These are phyloP conservation scores for Aurelia sp. DNA, from an alignment of 30 jellyfish, hydroid and myxozoan genomes.

Conservation along the genomic window DNA sequence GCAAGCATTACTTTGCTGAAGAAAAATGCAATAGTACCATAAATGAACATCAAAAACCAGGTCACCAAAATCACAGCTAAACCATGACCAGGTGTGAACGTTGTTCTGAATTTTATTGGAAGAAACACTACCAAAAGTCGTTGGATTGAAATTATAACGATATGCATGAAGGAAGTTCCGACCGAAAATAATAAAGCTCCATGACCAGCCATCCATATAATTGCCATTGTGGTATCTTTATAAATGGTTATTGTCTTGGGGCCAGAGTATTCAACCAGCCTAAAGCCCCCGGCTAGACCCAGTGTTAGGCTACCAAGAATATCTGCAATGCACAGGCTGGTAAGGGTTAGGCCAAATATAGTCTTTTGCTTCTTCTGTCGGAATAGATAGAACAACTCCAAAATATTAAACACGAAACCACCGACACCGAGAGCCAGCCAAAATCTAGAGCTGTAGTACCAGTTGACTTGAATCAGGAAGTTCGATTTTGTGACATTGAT, in stretches of 20 bases:
- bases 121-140: slow-evolving; percentile 26
- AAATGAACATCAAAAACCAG: slow-evolving; percentile 9
- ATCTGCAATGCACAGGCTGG: slow-evolving; percentile 35
- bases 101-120: slow-evolving; percentile 20
- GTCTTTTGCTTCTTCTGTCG: slow-evolving; percentile 10
- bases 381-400: neutral
- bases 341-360: slow-evolving; percentile 17
- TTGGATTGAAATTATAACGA: slow-evolving; percentile 22
- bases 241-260: neutral
- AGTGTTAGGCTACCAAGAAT: slow-evolving; percentile 15
- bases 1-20: slow-evolving; percentile 1
- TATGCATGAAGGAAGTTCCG: slow-evolving; percentile 38
- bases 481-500: too few species aligned
- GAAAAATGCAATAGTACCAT: slow-evolving; percentile 14
- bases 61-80: neutral
- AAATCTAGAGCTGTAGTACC: slow-evolving; percentile 51
- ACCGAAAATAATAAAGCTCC: slow-evolving; percentile 25
- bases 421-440: slow-evolving; percentile 32
- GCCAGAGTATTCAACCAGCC: slow-evolving; percentile 29
- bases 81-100: slow-evolving; percentile 7
- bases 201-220: slow-evolving; percentile 16
- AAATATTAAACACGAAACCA: slow-evolving; percentile 1
- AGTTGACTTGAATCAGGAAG: slow-evolving; percentile 3
- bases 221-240: slow-evolving; percentile 7
- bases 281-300: neutral